These are phyloP conservation scores for Galbula dea DNA, from an alignment of 2,113 vertebrate species.

Conservation along the genomic window DNA sequence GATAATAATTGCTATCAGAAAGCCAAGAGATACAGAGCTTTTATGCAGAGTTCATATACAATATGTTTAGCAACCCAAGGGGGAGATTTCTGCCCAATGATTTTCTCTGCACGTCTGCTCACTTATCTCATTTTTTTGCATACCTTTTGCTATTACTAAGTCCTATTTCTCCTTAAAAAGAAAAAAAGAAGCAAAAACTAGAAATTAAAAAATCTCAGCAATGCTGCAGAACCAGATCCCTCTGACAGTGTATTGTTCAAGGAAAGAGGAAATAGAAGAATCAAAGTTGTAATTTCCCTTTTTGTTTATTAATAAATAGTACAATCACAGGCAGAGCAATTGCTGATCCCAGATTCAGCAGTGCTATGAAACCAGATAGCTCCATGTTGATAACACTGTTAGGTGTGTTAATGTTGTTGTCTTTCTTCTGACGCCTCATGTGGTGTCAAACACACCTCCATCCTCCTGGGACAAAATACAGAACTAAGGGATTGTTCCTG, in stretches of 20 bases:
- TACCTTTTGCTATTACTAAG: background rate
- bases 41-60: constrained; percentile 30
- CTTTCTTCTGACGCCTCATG: background rate
- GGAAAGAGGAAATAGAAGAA: background rate
- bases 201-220: background rate
- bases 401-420: background rate
- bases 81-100: background rate
- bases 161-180: background rate
- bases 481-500: background rate
- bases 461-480: background rate
- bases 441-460: background rate
- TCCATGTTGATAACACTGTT: background rate
- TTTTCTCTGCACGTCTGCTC: constrained; percentile 38
- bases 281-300: background rate
- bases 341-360: background rate
- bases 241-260: background rate
- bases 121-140: background rate
- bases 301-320: no score
- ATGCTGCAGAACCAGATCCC: background rate
- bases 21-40: constrained; percentile 11
- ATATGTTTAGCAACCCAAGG: constrained; percentile 13
- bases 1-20: constrained; percentile 14
- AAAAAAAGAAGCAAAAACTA: background rate
- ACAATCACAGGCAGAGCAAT: background rate
- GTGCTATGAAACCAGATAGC: background rate